Conservation (phyloP, 2,797 vertebrate genomes). For the Oophaga sylvatica region DNA sequence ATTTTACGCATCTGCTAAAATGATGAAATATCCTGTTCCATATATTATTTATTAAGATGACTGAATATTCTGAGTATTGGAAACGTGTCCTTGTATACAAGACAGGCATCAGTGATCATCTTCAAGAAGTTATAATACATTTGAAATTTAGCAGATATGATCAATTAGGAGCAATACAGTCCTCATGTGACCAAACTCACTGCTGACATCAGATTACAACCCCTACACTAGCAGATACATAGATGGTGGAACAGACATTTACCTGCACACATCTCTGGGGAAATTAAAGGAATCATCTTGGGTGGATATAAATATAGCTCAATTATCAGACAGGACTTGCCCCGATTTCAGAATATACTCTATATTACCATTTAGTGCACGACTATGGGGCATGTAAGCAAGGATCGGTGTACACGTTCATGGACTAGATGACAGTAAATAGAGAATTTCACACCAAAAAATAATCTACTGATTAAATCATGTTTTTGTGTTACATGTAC, state of each 20-base stretch:
- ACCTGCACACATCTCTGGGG: constrained; percentile 12
- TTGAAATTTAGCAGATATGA: background rate
- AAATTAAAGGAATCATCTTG: background rate
- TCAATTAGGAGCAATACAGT: background rate
- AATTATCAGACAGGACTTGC: background rate
- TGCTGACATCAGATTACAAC: background rate
- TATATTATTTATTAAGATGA: background rate
- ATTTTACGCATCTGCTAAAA: background rate
- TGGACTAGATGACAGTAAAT: background rate
- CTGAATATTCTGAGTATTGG: background rate
- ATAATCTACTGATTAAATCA: no score
- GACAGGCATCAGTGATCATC: background rate
- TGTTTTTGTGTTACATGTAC: no score
- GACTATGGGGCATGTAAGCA: background rate
- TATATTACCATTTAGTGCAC: background rate
- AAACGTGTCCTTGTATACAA: background rate
- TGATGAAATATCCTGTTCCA: background rate
- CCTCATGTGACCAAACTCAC: background rate
- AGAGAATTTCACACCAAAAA: no score
- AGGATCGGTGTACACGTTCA: no score
- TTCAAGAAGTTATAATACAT: background rate
- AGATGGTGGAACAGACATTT: background rate
- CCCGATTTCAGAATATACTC: background rate
- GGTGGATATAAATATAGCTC: background rate
- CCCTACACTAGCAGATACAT: background rate